These are phyloP conservation scores for crab-eating macaque (Macaca fascicularis) DNA, from an alignment of 2,113 vertebrate species.

Conservation along the genomic window T2T-MFA8v1.1 NC_088381.1:24338001-24338500, in stretches of 20 bases:
- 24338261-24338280: neutral
- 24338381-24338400: neutral
- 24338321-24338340: neutral
- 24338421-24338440: neutral
- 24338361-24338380: slow-evolving; percentile 21
- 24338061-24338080: neutral
- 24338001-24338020: neutral
- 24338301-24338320: neutral
- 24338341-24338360: neutral
- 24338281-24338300: neutral
- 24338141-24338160: neutral
- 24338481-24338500: slow-evolving; percentile 10
- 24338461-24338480: neutral
- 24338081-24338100: neutral
- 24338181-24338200: neutral
- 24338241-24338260: neutral
- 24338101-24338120: neutral
- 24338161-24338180: neutral
- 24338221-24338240: neutral
- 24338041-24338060: neutral
- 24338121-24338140: neutral
- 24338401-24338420: neutral
- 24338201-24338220: neutral
- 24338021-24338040: neutral
- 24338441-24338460: neutral